Base-by-base conservation (phyloP, 2,888 invertebrate species). In the Cynaeus angustus region DNA sequence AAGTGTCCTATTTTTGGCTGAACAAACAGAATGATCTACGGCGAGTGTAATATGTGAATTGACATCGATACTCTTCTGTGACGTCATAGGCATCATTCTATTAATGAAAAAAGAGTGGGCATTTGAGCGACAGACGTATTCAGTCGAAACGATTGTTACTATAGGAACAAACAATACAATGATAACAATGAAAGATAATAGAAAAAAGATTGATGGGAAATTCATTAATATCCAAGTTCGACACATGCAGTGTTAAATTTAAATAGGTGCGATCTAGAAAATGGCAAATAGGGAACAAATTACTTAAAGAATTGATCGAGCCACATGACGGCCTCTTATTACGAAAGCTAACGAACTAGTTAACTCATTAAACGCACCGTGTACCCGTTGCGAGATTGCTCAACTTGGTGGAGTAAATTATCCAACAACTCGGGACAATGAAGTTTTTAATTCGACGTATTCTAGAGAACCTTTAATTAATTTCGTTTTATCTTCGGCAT, bases 331-430 rank as follows among this genome's bases (percentile, higher is more conserved):
- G 62, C 45, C 26, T 53, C 53, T 65, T 65, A 55, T 65, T 65
- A 43, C 16, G 30, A 13, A 12, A 65, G 65, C 65, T 58, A 66
- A 66, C 58, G 66, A 66, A 66, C 66, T 59, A 62, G 68, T 68
- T 68, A 68, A 62, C 45, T 68, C 68, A 68, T 68, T 68, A 68
- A 62, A 62, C 61, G 67, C 68, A 55, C 46, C 68, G 43, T 68
- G 52, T 50, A 33, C 61, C 55, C 53, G 10, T 33, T 50, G 13
- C 14, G 13, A 62, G 21, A 59, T 52, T 67, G 67, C 52, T 59
- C 50, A 14, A 52, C 59, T 67, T 14, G 33, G 56, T 58, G 58
- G 52, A 50, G 53, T 68, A 68, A 68, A 68, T 68, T 68, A 68
- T 68, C 53, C 55, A 30, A 43, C 41, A 33, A 33, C 12, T 37